Evolutionary conservation across 2,113 vertebrate species (phyloP).

Genomic region (Pleuronectes platessa): DNA sequence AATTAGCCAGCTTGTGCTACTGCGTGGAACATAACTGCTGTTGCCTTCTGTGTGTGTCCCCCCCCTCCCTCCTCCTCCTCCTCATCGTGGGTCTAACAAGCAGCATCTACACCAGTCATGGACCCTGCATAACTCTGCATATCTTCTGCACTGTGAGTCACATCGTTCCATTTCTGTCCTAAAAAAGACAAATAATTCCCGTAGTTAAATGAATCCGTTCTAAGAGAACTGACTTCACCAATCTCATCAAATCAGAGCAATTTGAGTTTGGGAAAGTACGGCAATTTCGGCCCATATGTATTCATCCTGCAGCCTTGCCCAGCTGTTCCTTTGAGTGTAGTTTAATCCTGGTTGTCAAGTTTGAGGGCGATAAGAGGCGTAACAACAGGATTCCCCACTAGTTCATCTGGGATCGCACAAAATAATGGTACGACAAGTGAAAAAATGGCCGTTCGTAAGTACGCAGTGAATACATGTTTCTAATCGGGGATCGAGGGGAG

Average conservation of each 20-base stretch:
- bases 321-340: slow-evolving; percentile 45
- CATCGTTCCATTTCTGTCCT: slow-evolving; percentile 32
- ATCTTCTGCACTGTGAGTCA: slow-evolving; percentile 50
- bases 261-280: slow-evolving; percentile 25
- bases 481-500: slow-evolving; percentile 41
- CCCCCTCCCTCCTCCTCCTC: slow-evolving; percentile 26
- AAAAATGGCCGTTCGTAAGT: slow-evolving; percentile 29
- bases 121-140: slow-evolving; percentile 63
- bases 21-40: slow-evolving; percentile 58
- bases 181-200: slow-evolving; percentile 33
- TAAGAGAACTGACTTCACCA: slow-evolving; percentile 23
- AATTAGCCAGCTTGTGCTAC: slow-evolving; percentile 74
- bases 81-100: slow-evolving; percentile 54
- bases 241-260: slow-evolving; percentile 27
- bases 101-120: slow-evolving; percentile 55
- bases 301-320: slow-evolving; percentile 34
- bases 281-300: slow-evolving; percentile 11
- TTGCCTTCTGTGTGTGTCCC: slow-evolving; percentile 52
- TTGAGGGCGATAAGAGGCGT: slow-evolving; percentile 51
- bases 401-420: slow-evolving; percentile 36
- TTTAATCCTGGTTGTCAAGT: slow-evolving; percentile 60
- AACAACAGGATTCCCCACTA: slow-evolving; percentile 47
- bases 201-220: slow-evolving; percentile 37
- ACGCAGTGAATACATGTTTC: slow-evolving; percentile 51
- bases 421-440: slow-evolving; percentile 30